These are phyloP conservation scores for Acrocephalus arundinaceus DNA, from an alignment of 2,113 vertebrate species.

Conservation along the genomic window DNA sequence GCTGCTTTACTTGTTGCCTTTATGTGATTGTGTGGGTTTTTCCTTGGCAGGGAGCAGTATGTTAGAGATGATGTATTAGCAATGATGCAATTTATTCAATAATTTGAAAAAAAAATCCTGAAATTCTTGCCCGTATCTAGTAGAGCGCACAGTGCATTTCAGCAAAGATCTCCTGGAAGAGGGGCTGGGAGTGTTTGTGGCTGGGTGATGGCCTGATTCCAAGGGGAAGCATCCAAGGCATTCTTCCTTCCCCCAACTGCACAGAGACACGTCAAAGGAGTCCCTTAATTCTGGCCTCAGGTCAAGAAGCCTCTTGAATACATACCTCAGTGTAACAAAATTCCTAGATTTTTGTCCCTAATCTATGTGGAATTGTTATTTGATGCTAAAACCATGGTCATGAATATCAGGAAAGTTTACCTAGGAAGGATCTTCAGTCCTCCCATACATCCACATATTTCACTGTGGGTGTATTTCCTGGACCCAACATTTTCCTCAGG, in stretches of 20 bases:
- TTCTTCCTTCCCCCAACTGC: not conserved
- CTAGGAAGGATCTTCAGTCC: not conserved
- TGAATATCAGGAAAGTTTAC: not conserved
- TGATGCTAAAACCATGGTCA: not conserved
- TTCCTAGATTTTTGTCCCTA: not conserved
- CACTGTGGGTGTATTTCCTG: not conserved
- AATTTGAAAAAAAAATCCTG: not conserved
- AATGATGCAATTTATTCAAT: conserved; percentile 15
- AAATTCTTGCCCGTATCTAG: conserved; percentile 49
- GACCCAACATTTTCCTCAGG: not conserved
- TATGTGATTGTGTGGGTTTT: conserved; percentile 32
- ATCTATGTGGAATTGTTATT: not conserved
- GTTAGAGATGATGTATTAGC: conserved; percentile 35
- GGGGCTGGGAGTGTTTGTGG: not conserved
- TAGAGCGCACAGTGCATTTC: not conserved
- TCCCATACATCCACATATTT: not conserved
- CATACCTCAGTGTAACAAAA: not conserved
- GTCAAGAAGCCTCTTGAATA: not conserved
- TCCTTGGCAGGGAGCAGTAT: not conserved
- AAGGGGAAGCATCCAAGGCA: accelerated
- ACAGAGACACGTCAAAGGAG: not conserved
- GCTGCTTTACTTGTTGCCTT: conserved; percentile 8
- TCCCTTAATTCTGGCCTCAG: not conserved
- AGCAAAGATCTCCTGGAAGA: not conserved
- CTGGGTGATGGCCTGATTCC: not conserved